Evolutionary conservation across 2,888 invertebrate genomes (phyloP), one percentile per base, ranked within the genome.

Genomic region (Prionchulus punctatus): DNA sequence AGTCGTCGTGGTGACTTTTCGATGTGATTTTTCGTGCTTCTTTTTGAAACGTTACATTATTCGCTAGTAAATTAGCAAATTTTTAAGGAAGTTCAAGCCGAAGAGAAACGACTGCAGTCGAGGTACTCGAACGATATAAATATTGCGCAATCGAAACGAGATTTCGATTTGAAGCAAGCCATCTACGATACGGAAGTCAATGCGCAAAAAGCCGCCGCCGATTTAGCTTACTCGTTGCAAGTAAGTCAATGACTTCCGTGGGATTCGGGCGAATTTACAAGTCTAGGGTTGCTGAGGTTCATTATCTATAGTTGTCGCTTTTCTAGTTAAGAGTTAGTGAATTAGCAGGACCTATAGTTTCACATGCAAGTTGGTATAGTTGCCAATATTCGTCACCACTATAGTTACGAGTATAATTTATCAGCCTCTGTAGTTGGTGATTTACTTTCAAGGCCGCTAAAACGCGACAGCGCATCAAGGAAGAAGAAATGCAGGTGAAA

Each of bases 151-250:
- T 88, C 94, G 0, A 86, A 90, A 71, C 78, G 94, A 60, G 92
- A 96, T 74, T 96, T 91, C 72, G 91, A 94, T 74, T 76, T 94
- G 60, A 94, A 96, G 72, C 92, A 96, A 72, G 92, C 94, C 4
- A 85, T 86, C 1, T 96, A 94, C 71, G 94, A 96, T 71, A 85
- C 87, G 62, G 94, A 94, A 79, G 91, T 96, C 43, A 88, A 91
- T 73, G 90, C 91, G 7, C 86, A 85, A 78, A 84, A 84, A 69
- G 69, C 70, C 53, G 64, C 69, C 61, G 71, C 72, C 55, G 71
- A 74, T 45, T 60, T 74, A 51, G 72, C 73, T 21, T 71, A 73
- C 59, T 66, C 68, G 12, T 64, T 74, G 15, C 73, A 73, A 69
- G 72, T 73, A 27, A 27, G 4, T 28, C n/a, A n/a, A n/a, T n/a